phyloP scores from a whole-genome alignment of 2,888 invertebrate genomes.

The Operophtera brumata region DNA sequence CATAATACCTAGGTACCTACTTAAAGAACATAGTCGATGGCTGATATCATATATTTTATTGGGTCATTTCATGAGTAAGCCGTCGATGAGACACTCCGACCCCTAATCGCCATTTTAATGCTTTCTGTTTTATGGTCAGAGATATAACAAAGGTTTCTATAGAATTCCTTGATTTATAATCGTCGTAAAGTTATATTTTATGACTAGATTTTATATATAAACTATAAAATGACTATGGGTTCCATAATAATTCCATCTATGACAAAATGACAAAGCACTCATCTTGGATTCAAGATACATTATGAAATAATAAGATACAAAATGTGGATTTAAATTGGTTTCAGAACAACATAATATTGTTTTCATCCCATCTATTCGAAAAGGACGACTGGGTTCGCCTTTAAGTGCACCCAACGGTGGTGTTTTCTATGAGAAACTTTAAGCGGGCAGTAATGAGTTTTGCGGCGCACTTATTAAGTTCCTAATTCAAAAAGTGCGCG shows the following conservation, averaged over 20 bases:
- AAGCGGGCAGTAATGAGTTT: no score
- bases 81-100: constrained; percentile 51
- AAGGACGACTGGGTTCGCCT: no score
- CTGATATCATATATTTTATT: constrained; percentile 37
- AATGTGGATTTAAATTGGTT: no score
- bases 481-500: no score
- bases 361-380: no score
- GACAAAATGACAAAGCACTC: neutral
- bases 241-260: constrained; percentile 21
- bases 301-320: neutral
- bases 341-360: no score
- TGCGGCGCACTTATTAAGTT: no score
- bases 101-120: constrained; percentile 55
- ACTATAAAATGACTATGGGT: constrained; percentile 28
- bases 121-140: constrained; percentile 52
- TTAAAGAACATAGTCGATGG: constrained; percentile 5
- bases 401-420: no score
- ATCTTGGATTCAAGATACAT: neutral
- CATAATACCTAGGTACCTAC: no score
- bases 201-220: constrained; percentile 32
- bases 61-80: constrained; percentile 41
- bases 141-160: constrained; percentile 47
- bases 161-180: constrained; percentile 51
- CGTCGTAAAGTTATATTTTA: constrained; percentile 42
- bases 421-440: no score